Evolutionary conservation across 2,888 invertebrate genomes (phyloP), one percentile per base, ranked within the genome.

Genomic region (Amblyteles armatorius): DNA sequence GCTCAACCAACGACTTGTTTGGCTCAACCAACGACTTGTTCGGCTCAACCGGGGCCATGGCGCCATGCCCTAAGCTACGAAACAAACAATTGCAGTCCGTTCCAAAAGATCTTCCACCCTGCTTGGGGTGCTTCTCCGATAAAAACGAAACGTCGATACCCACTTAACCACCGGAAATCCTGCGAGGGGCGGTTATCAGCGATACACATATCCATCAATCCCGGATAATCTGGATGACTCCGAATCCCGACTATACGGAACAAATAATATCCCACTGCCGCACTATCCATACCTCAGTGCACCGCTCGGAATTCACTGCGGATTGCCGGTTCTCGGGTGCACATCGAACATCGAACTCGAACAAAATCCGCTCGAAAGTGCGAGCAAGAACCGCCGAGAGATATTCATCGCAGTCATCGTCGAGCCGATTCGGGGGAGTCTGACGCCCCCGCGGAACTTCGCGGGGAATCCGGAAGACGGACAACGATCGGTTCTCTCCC

Each of bases 401-500:
- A 63, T 52, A 55, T 71, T 79, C 26, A 52, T 65, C 68, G 26
- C 22, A 68, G 72, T 48, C 22, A 33, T 71, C 63, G 22, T 55
- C 68, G 69, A n/a, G 71, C 16, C 33, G 19, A 69, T 67, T 80
- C 48, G 44, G 63, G 68, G 29, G 60, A 72, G 73, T 48, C 65
- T 71, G 81, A 78, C 48, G 63, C 68, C 63, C 36, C 68, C 65
- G 55, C 29, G 67, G 44, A 81, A 79, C 65, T 26, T 84, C 71
- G 63, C 40, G 19, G 26, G 48, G 67, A 73, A 83, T 48, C 67
- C 76, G 60, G 72, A 87, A 84, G 84, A 73, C 77, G 85, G 77
- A 82, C 86, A 87, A 87, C 86, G 85, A 90, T 89, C 85, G 81
- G 73, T 79, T 78, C 63, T 68, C 81, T 79, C 73, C 80, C 78